phyloP scores from a whole-genome alignment of 1,140 invertebrate species.

The Lutraria rhynchaena region DNA sequence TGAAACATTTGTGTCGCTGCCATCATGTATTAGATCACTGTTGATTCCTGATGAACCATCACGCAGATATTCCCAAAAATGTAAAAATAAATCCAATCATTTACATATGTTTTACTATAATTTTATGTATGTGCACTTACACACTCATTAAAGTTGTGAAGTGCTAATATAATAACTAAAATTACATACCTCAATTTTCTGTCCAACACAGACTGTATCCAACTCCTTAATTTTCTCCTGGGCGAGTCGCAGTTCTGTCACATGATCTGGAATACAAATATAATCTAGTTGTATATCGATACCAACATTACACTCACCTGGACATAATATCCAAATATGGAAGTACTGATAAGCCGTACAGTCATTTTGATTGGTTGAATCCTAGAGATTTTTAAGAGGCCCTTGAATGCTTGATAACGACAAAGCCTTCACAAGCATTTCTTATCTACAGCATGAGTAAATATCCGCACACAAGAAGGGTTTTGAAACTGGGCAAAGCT shows the following conservation, averaged over 20 bases:
- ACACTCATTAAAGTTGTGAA: not conserved
- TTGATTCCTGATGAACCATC: no score
- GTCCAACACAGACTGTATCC: slow-evolving; percentile 63
- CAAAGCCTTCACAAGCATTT: slow-evolving; percentile 46
- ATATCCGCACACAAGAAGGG: slow-evolving; percentile 30
- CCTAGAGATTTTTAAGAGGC: slow-evolving; percentile 23
- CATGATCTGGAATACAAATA: slow-evolving; percentile 76
- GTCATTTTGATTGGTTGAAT: slow-evolving; percentile 37
- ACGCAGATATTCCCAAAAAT: no score
- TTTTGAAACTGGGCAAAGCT: slow-evolving; percentile 1
- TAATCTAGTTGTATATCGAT: slow-evolving; percentile 18
- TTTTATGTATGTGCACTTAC: no score
- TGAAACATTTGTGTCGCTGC: no score
- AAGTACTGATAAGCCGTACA: slow-evolving; percentile 50
- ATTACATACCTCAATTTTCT: slow-evolving; percentile 75
- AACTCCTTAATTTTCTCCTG: slow-evolving; percentile 75
- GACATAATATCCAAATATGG: slow-evolving; percentile 50
- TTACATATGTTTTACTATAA: no score
- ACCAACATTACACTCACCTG: slow-evolving; percentile 41
- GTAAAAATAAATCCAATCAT: no score
- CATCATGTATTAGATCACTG: no score
- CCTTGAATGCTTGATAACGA: slow-evolving; percentile 46
- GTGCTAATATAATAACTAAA: slow-evolving; percentile 22
- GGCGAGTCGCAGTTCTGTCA: slow-evolving; percentile 76
- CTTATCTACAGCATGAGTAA: slow-evolving; percentile 32